Conservation (phyloP, 2,888 invertebrate species). For the Aleiodes leptofemur region DNA sequence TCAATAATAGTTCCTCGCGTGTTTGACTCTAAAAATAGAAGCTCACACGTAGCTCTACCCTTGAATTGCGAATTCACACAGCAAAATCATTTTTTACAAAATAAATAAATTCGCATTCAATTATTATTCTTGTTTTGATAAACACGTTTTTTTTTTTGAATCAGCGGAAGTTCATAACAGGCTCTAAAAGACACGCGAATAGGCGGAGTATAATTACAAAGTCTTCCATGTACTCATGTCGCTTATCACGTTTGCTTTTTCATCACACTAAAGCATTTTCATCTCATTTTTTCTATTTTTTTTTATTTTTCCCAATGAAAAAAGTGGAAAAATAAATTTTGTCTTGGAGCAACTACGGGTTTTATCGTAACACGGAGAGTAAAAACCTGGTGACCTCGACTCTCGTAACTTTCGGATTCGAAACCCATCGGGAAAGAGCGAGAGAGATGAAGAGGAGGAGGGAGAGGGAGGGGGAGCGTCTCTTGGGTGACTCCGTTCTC, state of each 20-base stretch:
- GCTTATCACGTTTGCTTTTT: constrained; percentile 2
- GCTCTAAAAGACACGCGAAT: background rate
- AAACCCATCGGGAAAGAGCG: constrained; percentile 41
- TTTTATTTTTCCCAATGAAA: constrained; percentile 80
- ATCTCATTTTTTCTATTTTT: constrained; percentile 76
- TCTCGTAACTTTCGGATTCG: constrained; percentile 62
- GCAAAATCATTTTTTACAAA: too few relatives aligned
- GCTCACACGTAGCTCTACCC: background rate
- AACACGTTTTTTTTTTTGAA: too few relatives aligned
- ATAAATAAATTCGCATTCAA: too few relatives aligned
- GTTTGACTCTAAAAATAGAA: constrained; percentile 6
- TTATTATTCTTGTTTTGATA: too few relatives aligned
- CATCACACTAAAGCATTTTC: constrained; percentile 12
- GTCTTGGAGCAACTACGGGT: background rate
- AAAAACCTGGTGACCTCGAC: constrained; percentile 66
- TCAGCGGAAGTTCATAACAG: background rate
- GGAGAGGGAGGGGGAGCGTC: background rate
- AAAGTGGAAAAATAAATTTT: constrained; percentile 13
- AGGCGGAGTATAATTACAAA: constrained; percentile 6
- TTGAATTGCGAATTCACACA: too few relatives aligned
- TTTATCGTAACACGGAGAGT: constrained; percentile 67
- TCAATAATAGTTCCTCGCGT: constrained; percentile 10
- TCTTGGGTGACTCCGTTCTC: constrained; percentile 11
- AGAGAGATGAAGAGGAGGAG: background rate
- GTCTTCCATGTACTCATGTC: background rate